Conservation (phyloP, 2,888 invertebrate species). For the Ellobium chinense region DNA sequence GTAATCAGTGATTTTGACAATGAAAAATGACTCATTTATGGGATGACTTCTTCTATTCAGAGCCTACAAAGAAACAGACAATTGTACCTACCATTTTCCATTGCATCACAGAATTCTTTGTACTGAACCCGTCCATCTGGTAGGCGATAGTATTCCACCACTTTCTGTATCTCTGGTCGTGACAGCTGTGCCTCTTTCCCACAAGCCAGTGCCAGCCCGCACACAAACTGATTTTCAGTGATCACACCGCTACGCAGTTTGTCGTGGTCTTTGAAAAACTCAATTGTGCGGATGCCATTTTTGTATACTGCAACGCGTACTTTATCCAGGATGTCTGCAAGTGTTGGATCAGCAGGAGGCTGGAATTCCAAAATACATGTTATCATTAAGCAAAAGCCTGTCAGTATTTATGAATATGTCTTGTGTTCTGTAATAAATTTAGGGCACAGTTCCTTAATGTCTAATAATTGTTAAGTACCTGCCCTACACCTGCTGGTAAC, state of each 20-base stretch:
- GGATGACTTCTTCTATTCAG: no score
- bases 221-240: slow-evolving; percentile 78
- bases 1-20: no score
- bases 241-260: slow-evolving; percentile 76
- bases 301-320: slow-evolving; percentile 77
- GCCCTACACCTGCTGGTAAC: no score
- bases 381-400: no score
- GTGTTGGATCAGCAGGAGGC: slow-evolving; percentile 69
- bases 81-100: slow-evolving; percentile 78
- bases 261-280: slow-evolving; percentile 79
- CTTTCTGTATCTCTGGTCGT: slow-evolving; percentile 75
- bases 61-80: no score
- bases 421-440: no score
- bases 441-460: no score
- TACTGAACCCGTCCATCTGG: slow-evolving; percentile 76
- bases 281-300: slow-evolving; percentile 76
- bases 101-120: slow-evolving; percentile 78
- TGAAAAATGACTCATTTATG: no score
- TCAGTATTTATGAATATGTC: no score
- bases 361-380: no score
- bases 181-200: slow-evolving; percentile 78
- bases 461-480: no score
- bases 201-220: slow-evolving; percentile 76
- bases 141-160: slow-evolving; percentile 76
- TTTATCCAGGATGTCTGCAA: slow-evolving; percentile 77